Evolutionary conservation across 2,888 invertebrate species (phyloP).

Genomic region (Eristalinus aeneus): DNA sequence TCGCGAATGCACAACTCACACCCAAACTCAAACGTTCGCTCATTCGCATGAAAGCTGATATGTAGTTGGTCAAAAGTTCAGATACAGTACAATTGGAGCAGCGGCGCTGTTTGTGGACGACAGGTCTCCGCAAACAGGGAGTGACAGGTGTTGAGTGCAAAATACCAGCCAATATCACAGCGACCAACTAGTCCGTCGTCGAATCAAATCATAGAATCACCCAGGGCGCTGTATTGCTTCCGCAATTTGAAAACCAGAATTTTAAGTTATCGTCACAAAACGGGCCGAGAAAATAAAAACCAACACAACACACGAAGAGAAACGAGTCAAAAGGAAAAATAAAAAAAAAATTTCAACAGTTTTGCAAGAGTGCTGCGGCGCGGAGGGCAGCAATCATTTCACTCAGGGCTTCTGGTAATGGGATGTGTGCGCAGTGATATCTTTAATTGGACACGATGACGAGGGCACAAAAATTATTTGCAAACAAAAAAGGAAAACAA

Average conservation of each 20-base stretch:
- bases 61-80: background rate
- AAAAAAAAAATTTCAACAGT: background rate
- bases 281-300: background rate
- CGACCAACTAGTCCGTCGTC: background rate
- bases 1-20: background rate
- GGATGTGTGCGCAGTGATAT: background rate
- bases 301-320: background rate
- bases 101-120: background rate
- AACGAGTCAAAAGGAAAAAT: background rate
- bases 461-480: conserved; percentile 13
- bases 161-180: background rate
- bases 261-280: background rate
- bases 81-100: background rate
- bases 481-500: conserved; percentile 41
- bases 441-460: background rate
- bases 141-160: conserved; percentile 17
- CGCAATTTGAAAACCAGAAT: conserved; percentile 23
- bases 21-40: background rate
- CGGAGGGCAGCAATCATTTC: background rate
- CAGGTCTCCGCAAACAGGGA: background rate
- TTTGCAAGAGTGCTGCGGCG: background rate
- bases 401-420: background rate
- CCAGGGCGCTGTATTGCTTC: background rate
- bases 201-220: conserved; percentile 16
- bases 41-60: background rate